These are phyloP conservation scores for Vespertilio murinus DNA, from an alignment of 2,797 vertebrate species.

Conservation along the genomic window DNA sequence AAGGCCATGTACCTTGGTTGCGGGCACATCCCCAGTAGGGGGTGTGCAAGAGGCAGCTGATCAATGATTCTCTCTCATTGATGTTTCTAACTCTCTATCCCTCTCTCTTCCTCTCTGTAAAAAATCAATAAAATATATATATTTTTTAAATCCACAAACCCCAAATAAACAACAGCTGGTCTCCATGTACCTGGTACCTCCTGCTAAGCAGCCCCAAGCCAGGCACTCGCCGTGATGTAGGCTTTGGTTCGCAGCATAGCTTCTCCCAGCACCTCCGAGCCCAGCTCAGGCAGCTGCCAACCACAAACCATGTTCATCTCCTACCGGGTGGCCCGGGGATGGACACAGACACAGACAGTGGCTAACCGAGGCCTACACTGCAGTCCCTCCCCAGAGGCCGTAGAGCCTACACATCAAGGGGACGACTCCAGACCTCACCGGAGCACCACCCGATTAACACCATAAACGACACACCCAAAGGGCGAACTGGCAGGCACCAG, in stretches of 20 bases:
- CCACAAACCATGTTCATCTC: neutral
- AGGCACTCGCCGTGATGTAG: too few species aligned
- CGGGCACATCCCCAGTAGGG: too few species aligned
- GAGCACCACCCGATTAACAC: neutral
- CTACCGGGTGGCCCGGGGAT: neutral
- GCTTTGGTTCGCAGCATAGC: neutral
- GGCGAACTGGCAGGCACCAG: neutral
- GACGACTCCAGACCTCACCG: neutral
- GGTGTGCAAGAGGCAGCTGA: too few species aligned
- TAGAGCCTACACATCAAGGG: neutral
- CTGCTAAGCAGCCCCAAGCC: neutral
- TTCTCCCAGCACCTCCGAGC: neutral
- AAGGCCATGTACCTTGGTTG: too few species aligned
- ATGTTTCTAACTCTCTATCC: too few species aligned
- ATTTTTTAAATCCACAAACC: neutral
- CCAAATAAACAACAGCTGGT: neutral
- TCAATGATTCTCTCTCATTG: too few species aligned
- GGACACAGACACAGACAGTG: neutral
- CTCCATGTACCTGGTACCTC: neutral
- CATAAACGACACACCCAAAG: neutral
- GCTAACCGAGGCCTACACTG: neutral
- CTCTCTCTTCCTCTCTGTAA: too few species aligned
- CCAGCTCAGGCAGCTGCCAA: neutral
- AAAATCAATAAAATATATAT: too few species aligned
- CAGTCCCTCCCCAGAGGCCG: neutral